A percentile compares a stretch with the other conserved stretches of the same genome.
phyloP scores from a whole-genome alignment of 2,797 vertebrate species.

The Alauda arvensis region DNA sequence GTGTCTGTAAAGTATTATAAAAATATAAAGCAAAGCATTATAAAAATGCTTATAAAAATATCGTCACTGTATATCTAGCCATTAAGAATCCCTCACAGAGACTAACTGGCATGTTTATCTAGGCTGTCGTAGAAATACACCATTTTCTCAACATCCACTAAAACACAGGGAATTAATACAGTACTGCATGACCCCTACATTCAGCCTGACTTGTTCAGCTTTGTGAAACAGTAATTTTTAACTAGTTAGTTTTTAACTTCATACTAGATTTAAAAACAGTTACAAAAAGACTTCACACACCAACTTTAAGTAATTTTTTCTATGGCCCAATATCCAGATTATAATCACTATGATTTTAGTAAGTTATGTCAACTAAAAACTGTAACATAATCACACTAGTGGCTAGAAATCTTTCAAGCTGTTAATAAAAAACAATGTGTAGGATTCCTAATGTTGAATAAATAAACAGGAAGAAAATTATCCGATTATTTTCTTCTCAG shows the following conservation, averaged over 20 bases:
- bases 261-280: background rate
- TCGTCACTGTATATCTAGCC: background rate
- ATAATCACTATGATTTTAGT: background rate
- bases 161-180: background rate
- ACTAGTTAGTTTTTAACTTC: background rate
- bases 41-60: background rate
- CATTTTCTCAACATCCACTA: background rate
- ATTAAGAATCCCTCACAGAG: background rate
- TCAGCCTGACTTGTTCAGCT: background rate
- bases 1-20: background rate
- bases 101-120: background rate
- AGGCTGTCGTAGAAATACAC: background rate
- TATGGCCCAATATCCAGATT: background rate
- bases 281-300: background rate
- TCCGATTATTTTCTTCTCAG: conserved; percentile 4
- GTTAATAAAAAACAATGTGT: conserved; percentile 10
- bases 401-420: background rate
- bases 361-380: background rate
- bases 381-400: background rate
- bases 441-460: conserved; percentile 16
- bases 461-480: conserved; percentile 11
- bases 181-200: background rate
- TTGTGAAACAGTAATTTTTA: background rate
- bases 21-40: background rate
- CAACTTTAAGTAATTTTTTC: background rate